Conservation (phyloP, 2,797 vertebrate species). For the Anguilla obscura region DNA sequence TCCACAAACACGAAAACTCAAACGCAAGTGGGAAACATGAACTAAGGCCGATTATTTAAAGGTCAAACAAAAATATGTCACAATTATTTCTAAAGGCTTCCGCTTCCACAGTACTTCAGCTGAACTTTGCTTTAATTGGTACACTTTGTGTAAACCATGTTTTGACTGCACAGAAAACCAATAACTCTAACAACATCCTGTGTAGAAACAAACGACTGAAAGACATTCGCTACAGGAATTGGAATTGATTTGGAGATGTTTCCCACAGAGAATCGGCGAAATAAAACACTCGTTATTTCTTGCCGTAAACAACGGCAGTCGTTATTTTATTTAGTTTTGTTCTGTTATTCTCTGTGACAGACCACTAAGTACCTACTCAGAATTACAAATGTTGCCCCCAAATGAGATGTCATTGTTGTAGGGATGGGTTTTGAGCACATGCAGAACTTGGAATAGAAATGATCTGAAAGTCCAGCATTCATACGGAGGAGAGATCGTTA, state of each 20-base stretch:
- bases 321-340: no score
- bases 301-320: background rate
- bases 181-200: background rate
- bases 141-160: background rate
- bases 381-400: background rate
- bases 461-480: background rate
- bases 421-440: background rate
- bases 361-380: background rate
- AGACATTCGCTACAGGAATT: background rate
- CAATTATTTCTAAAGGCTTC: background rate
- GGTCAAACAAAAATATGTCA: no score
- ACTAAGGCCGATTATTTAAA: background rate
- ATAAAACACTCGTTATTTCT: background rate
- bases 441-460: background rate
- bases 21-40: background rate
- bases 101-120: conserved; percentile 4
- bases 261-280: background rate
- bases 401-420: background rate
- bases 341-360: conserved; percentile 5
- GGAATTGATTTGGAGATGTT: background rate
- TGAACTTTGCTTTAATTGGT: conserved; percentile 2
- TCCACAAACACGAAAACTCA: background rate
- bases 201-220: background rate
- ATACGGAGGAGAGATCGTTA: background rate
- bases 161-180: background rate